Base-by-base conservation (phyloP, 2,888 invertebrate genomes). In the Drosophila pegasa region DNA sequence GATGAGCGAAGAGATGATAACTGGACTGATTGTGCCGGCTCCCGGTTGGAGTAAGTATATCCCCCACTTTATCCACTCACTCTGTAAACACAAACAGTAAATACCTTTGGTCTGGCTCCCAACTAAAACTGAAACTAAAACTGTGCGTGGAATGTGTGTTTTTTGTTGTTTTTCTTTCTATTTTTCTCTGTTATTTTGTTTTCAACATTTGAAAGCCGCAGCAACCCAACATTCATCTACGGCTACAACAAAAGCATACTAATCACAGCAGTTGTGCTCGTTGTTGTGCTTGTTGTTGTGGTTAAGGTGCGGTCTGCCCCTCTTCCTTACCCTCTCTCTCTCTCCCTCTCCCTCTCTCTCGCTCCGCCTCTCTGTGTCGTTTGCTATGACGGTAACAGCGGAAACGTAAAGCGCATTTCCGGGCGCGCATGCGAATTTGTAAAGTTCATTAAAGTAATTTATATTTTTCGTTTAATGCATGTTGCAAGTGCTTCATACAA, bases 1-100 rank as follows among this genome's bases (percentile, higher is more conserved):
- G 91, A 97, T 98, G 93, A 97, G 97, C 90, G 98, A 98, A 93
- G 98, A 98, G 93, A 97, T 97, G 97, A 97, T 99, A 91, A 97
- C 97, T 72, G 98, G 97, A 68, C 95, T 99, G 91, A 98, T 98
- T 92, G 98, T 99, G 75, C 98, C 98, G 22, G 98, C 98, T 58
- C 99, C 98, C 61, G 97, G 97, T 92, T 97, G 97, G 96, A 97
- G 97, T 96, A 93, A 96, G 96, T 95, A 87, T 12, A 62, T 27
- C 7, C 4, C 7, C 35, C 31, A 51, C n/a, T n/a, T n/a, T n/a
- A n/a, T 14, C 37, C 0, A 2, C 37, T 6, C 7, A 8, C 8
- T 22, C 9, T 5, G 16, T 27, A 27, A 68, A 52, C 38, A 52
- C 47, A 55, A 54, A 51, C 62, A 51, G 48, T 37, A 60, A 65